phyloP scores from a whole-genome alignment of 2,113 vertebrate species.

The Gallinago jamesoni region DNA sequence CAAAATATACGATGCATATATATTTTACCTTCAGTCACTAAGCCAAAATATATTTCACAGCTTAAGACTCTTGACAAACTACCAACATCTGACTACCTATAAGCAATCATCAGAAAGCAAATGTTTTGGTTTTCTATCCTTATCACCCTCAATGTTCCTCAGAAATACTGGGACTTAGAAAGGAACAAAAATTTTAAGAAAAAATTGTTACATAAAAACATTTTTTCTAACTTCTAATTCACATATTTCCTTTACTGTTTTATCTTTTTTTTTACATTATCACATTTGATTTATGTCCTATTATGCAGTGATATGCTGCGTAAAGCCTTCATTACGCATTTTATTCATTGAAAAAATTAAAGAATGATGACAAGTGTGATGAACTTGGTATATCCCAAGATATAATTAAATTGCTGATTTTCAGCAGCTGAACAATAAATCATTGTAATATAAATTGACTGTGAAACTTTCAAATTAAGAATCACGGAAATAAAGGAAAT shows the following conservation, averaged over 20 bases:
- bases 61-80: not conserved
- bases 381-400: not conserved
- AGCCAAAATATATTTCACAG: not conserved
- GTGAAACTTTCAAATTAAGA: not conserved
- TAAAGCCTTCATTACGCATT: not conserved
- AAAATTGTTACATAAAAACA: not conserved
- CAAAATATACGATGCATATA: rapidly evolving
- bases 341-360: not conserved
- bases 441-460: not conserved
- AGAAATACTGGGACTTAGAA: not conserved
- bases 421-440: not conserved
- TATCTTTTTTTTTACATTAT: not conserved
- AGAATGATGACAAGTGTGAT: not conserved
- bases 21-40: not conserved
- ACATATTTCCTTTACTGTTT: not conserved
- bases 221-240: not conserved
- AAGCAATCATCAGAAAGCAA: not conserved
- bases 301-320: not conserved
- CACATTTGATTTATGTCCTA: not conserved
- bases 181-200: not conserved
- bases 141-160: not conserved
- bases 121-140: not conserved
- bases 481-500: not conserved
- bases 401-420: not conserved
- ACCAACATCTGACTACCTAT: not conserved